Evolutionary conservation across 37 sponge, comb jelly and placozoan species (phyloP).

Genomic region (Halisarca cf. caerulea): DNA sequence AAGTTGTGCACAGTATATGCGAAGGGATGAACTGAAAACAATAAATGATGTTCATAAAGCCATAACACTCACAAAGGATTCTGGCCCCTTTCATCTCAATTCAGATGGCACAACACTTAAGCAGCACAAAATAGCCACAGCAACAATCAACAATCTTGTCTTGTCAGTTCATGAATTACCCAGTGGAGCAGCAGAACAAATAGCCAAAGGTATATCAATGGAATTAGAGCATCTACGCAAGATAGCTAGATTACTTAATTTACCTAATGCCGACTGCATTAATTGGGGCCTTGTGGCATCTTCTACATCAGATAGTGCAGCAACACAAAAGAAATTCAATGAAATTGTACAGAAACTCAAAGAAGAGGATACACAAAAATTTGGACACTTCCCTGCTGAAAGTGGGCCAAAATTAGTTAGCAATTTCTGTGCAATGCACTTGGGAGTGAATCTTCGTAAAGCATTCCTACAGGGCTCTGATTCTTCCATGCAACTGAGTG

Average conservation of each 20-base stretch:
- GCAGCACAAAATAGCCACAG: neutral
- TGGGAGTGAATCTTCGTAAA: slow-evolving; percentile 43
- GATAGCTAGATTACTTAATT: slow-evolving; percentile 22
- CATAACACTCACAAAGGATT: neutral
- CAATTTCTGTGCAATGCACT: slow-evolving; percentile 57
- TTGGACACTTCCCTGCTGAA: slow-evolving; percentile 24
- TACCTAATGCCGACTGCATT: slow-evolving; percentile 53
- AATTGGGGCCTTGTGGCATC: slow-evolving; percentile 53
- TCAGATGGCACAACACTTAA: neutral
- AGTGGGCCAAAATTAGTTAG: slow-evolving; percentile 8
- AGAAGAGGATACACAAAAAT: slow-evolving; percentile 33
- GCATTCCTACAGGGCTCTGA: slow-evolving; percentile 32
- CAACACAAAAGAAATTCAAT: slow-evolving; percentile 55
- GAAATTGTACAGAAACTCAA: slow-evolving; percentile 38
- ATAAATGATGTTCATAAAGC: neutral
- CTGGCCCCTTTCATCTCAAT: neutral
- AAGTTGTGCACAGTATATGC: neutral
- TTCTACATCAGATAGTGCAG: slow-evolving; percentile 55
- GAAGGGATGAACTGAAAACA: neutral
- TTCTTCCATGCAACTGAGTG: neutral
- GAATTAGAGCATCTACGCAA: slow-evolving; percentile 39
- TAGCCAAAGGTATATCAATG: slow-evolving; percentile 33
- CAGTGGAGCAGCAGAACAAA: slow-evolving; percentile 19
- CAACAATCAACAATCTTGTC: neutral
- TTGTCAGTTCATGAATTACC: slow-evolving; percentile 41